These are phyloP conservation scores for Brachyopa scutellaris DNA, from an alignment of 2,888 invertebrate genomes.

Conservation along the genomic window DNA sequence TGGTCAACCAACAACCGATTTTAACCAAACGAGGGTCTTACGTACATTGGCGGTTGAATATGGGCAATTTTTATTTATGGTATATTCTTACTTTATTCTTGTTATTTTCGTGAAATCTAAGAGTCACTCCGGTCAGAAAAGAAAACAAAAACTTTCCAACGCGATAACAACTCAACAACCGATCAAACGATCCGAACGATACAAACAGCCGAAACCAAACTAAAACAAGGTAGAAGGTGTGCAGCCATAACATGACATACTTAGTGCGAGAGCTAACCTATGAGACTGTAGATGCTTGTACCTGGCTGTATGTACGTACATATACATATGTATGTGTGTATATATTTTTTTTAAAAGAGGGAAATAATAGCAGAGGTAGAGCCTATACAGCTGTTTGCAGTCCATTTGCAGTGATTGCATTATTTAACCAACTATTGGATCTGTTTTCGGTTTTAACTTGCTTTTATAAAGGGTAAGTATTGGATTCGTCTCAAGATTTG, in stretches of 20 bases:
- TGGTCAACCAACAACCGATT: neutral
- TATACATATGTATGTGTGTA: too few relatives aligned
- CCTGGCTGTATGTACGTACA: neutral
- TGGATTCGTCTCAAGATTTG: too few relatives aligned
- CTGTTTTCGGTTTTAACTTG: neutral
- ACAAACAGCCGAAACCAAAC: slow-evolving; percentile 48
- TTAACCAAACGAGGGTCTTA: slow-evolving; percentile 3
- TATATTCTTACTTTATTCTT: slow-evolving; percentile 20
- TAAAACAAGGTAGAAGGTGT: slow-evolving; percentile 52
- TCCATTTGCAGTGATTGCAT: slow-evolving; percentile 23
- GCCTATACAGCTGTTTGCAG: slow-evolving; percentile 33
- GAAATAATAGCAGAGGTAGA: neutral
- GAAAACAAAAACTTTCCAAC: slow-evolving; percentile 28
- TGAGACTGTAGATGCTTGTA: too few relatives aligned
- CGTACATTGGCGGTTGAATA: neutral
- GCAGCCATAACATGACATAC: slow-evolving; percentile 23
- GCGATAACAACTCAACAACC: slow-evolving; percentile 5
- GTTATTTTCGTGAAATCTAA: neutral
- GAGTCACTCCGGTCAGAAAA: neutral
- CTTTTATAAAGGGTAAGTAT: too few relatives aligned
- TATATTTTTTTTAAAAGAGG: too few relatives aligned
- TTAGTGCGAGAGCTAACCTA: slow-evolving; percentile 28
- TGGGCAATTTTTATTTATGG: neutral
- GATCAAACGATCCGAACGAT: slow-evolving; percentile 40
- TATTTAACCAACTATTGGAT: neutral